These are phyloP conservation scores for Trachelus troglodyta DNA, from an alignment of 2,888 invertebrate genomes.

Conservation along the genomic window DNA sequence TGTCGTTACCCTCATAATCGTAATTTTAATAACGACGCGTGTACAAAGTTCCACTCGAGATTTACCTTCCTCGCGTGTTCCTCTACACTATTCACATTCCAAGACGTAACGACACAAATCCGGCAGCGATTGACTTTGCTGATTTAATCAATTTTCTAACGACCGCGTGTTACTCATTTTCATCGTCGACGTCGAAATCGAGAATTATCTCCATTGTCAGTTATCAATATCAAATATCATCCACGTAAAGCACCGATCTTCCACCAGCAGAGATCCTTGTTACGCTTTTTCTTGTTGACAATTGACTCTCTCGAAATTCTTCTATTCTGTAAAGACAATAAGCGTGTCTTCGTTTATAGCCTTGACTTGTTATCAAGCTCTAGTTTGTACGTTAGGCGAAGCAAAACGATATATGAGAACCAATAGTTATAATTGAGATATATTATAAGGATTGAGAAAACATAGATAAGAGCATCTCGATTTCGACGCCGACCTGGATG, in stretches of 20 bases:
- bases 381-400: background rate
- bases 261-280: background rate
- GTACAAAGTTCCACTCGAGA: constrained; percentile 54
- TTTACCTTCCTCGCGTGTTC: constrained; percentile 21
- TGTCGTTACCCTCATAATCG: constrained; percentile 10
- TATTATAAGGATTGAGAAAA: background rate
- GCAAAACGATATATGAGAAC: background rate
- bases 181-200: background rate
- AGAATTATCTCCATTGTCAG: background rate
- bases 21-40: constrained; percentile 26
- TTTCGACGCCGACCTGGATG: background rate
- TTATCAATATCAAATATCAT: background rate
- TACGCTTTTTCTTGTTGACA: background rate
- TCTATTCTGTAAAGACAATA: constrained; percentile 52
- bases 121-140: background rate
- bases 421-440: background rate
- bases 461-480: background rate
- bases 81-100: background rate
- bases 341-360: constrained; percentile 42
- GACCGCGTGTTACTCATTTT: background rate
- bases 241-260: background rate
- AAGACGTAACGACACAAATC: background rate
- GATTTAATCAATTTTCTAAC: background rate
- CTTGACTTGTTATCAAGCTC: constrained; percentile 16
- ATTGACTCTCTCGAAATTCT: background rate